phyloP scores from a whole-genome alignment of 2,888 invertebrate species.

The Lysandra bellargus region DNA sequence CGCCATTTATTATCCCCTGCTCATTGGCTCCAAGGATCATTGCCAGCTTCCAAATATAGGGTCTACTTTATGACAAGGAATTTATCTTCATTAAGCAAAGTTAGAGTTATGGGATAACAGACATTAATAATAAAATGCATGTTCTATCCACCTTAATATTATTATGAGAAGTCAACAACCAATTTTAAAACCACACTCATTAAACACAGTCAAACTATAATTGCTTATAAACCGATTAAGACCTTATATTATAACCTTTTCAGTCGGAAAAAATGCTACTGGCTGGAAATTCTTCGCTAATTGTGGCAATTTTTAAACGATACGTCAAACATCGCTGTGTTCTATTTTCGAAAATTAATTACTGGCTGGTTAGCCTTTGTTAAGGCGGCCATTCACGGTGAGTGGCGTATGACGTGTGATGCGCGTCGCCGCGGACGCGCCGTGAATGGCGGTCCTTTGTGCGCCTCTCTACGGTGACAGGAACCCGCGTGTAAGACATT shows the following conservation, averaged over 20 bases:
- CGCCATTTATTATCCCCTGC: background rate
- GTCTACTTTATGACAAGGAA: background rate
- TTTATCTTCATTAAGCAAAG: background rate
- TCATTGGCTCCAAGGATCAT: constrained; percentile 2
- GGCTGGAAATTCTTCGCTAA: constrained; percentile 9
- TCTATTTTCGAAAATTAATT: constrained; percentile 39
- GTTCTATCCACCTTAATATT: no score
- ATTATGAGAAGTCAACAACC: background rate
- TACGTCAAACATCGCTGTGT: constrained; percentile 30
- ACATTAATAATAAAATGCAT: no score
- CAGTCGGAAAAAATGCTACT: background rate
- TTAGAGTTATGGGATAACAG: background rate
- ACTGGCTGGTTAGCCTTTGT: constrained; percentile 37
- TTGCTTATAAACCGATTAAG: background rate
- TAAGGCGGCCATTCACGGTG: constrained; percentile 39
- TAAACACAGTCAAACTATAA: background rate
- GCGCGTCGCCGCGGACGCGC: constrained; percentile 43
- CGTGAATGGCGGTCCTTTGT: constrained; percentile 46
- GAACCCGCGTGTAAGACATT: constrained; percentile 43
- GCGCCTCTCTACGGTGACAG: constrained; percentile 42
- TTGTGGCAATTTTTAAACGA: constrained; percentile 28
- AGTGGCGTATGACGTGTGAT: constrained; percentile 43
- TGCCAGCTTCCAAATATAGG: background rate
- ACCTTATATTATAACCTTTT: background rate
- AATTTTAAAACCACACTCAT: background rate